Conservation (phyloP, 2,113 vertebrate species). For the Ranitomeya variabilis region DNA sequence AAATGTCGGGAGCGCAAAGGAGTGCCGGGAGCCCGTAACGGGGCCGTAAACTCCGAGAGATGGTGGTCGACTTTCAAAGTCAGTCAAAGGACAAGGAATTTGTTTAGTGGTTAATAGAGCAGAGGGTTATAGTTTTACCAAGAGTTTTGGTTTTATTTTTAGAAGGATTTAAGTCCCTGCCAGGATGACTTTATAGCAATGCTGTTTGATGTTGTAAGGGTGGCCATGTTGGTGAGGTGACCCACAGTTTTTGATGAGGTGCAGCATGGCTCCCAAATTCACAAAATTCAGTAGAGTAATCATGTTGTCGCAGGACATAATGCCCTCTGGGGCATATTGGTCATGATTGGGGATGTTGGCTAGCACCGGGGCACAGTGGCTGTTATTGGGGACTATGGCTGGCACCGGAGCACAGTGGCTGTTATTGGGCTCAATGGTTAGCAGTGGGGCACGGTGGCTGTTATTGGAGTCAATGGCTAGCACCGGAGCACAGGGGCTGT, state of each 20-base stretch:
- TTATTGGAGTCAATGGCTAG: no score
- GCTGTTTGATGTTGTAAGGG: background rate
- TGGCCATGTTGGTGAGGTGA: no score
- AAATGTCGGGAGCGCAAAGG: slow-evolving; percentile 4
- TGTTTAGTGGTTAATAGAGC: slow-evolving; percentile 19
- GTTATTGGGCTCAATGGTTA: no score
- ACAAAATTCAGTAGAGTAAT: background rate
- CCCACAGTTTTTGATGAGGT: no score
- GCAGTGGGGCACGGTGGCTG: no score
- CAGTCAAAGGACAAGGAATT: slow-evolving; percentile 7
- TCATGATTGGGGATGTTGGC: no score
- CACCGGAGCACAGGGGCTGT: no score
- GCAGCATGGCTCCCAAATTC: background rate
- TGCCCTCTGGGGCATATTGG: no score
- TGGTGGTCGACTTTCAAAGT: slow-evolving; percentile 22
- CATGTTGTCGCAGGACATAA: background rate
- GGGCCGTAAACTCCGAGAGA: background rate
- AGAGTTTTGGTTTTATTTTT: background rate
- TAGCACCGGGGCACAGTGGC: no score
- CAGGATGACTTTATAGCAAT: background rate
- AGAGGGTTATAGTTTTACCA: background rate
- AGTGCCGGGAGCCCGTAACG: slow-evolving; percentile 15
- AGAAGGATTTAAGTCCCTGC: background rate
- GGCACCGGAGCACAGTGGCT: no score
- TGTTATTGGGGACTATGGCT: no score